phyloP scores from a whole-genome alignment of 30 jellyfish, hydroid and myxozoan species.

The Rhopilema esculentum region DNA sequence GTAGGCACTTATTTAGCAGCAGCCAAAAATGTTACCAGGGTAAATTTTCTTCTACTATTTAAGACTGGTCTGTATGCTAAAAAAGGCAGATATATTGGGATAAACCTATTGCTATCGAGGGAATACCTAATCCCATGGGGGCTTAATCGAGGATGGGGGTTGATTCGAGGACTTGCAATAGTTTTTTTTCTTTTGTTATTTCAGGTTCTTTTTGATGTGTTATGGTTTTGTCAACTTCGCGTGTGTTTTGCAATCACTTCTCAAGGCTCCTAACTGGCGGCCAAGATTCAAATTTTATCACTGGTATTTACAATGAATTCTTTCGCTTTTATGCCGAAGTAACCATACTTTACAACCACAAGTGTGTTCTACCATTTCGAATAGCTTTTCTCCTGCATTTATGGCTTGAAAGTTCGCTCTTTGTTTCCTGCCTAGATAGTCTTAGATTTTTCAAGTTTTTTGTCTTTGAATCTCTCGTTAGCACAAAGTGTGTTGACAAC shows the following conservation, averaged over 20 bases:
- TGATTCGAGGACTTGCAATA: too few relatives aligned
- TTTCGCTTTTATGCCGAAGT: background rate
- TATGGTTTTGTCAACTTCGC: conserved; percentile 95
- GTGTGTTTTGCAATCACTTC: conserved; percentile 91
- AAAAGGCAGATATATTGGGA: too few relatives aligned
- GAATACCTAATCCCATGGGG: too few relatives aligned
- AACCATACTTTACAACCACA: too few relatives aligned
- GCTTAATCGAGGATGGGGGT: too few relatives aligned
- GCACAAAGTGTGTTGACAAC: background rate
- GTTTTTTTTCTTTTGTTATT: background rate
- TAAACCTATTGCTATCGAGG: too few relatives aligned
- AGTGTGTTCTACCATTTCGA: background rate
- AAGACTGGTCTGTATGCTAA: too few relatives aligned
- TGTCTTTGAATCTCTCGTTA: background rate
- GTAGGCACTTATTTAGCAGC: too few relatives aligned
- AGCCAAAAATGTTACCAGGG: too few relatives aligned
- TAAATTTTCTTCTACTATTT: too few relatives aligned
- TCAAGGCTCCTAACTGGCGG: conserved; percentile 95
- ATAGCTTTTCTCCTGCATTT: background rate
- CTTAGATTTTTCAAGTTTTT: too few relatives aligned
- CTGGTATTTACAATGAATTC: conserved; percentile 60
- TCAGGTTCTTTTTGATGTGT: conserved; percentile 95
- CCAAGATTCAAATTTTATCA: conserved; percentile 92
- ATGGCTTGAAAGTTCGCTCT: background rate
- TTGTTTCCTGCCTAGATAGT: background rate